Evolutionary conservation across 2,888 invertebrate species (phyloP).

Genomic region (Bimastos eiseni): DNA sequence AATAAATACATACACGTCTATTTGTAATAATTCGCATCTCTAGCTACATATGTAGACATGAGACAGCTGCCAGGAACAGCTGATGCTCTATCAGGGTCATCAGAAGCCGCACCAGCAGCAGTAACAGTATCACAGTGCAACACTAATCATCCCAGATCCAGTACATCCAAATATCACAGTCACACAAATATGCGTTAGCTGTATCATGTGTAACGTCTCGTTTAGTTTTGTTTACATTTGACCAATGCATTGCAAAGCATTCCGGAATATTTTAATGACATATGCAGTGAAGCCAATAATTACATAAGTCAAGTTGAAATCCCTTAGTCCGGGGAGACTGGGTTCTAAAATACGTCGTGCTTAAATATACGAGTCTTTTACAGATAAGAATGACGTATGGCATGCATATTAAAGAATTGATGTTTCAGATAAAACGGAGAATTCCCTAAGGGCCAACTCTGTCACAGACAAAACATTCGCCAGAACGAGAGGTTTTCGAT

Average conservation of each 20-base stretch:
- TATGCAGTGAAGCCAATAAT: no score
- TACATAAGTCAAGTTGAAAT: no score
- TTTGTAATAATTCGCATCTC: neutral
- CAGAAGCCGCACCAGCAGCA: neutral
- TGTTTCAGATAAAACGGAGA: neutral
- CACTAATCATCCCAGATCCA: neutral
- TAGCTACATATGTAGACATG: neutral
- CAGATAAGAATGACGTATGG: no score
- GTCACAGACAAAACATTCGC: neutral
- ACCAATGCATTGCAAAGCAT: neutral
- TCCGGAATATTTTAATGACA: no score
- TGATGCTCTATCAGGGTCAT: neutral
- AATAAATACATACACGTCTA: no score
- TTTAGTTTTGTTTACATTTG: no score
- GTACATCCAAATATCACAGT: neutral
- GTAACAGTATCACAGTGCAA: neutral
- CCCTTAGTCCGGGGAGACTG: no score
- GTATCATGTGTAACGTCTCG: neutral
- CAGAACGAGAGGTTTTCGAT: neutral
- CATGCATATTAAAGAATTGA: neutral
- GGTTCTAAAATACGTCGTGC: no score
- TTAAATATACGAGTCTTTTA: no score
- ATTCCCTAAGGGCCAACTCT: neutral
- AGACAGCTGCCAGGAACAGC: neutral
- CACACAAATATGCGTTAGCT: neutral